Percentiles rank a stretch among this genome's conserved stretches.
These are phyloP conservation scores for Eidolon helvum DNA, from an alignment of 2,113 vertebrate genomes.

Conservation along the genomic window DNA sequence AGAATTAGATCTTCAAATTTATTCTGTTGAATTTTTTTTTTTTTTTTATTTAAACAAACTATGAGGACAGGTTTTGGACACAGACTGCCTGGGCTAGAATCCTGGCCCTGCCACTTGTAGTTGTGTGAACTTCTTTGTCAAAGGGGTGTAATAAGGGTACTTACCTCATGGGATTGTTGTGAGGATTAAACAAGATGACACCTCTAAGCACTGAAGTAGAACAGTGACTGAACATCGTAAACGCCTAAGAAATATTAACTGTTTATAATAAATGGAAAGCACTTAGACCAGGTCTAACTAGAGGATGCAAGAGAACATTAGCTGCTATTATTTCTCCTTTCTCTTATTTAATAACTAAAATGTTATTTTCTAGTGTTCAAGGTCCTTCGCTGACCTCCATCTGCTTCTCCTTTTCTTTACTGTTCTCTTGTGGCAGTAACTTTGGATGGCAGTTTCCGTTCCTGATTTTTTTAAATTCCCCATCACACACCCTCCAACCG, in stretches of 20 bases:
- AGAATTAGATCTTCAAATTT: background rate
- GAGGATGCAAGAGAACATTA: background rate
- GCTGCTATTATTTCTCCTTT: background rate
- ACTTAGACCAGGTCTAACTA: background rate
- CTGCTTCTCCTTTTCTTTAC: background rate
- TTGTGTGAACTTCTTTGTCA: background rate
- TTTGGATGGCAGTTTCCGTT: background rate
- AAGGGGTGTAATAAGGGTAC: background rate
- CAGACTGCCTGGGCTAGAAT: background rate
- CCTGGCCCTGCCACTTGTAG: no score
- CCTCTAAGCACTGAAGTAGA: background rate
- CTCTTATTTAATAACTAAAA: background rate
- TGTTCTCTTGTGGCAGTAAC: background rate
- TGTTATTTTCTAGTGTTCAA: background rate
- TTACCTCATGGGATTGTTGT: background rate
- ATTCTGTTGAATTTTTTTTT: background rate
- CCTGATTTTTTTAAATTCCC: background rate
- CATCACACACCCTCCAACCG: background rate
- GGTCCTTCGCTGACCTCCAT: background rate
- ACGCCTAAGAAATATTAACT: background rate
- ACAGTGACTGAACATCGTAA: background rate
- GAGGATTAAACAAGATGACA: background rate
- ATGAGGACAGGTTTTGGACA: background rate
- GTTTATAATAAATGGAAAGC: background rate
- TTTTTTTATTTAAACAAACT: no score